A percentile compares a stretch with the other conserved stretches of the same genome.
Conservation (phyloP, 2,797 vertebrate genomes). For the Phataginus tricuspis region DNA sequence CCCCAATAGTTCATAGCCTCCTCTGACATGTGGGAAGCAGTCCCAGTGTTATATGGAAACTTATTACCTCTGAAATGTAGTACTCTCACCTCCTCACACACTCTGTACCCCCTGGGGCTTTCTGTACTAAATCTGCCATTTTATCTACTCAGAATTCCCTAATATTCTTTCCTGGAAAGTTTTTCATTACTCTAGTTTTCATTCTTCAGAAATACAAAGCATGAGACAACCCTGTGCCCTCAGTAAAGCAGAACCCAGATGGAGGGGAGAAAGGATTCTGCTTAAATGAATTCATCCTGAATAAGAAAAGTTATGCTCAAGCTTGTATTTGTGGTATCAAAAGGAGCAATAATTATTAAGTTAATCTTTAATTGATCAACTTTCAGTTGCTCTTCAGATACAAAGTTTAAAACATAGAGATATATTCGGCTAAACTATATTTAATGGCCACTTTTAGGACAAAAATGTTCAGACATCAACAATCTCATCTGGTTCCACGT, state of each 20-base stretch:
- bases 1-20: fast-evolving
- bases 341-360: neutral
- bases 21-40: neutral
- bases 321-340: neutral
- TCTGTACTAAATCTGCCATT: neutral
- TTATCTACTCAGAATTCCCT: neutral
- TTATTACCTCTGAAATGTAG: fast-evolving
- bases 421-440: neutral
- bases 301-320: neutral
- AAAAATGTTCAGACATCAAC: neutral
- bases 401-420: neutral
- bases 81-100: neutral
- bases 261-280: neutral
- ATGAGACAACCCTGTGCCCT: neutral
- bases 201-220: neutral
- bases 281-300: neutral
- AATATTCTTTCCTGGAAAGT: neutral
- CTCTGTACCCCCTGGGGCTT: neutral
- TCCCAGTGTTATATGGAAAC: fast-evolving
- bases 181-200: neutral
- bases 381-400: neutral
- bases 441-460: neutral
- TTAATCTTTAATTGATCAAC: neutral
- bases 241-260: neutral
- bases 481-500: neutral